Evolutionary conservation across 1,140 invertebrate species (phyloP).

Genomic region (Nomia melanderi): DNA sequence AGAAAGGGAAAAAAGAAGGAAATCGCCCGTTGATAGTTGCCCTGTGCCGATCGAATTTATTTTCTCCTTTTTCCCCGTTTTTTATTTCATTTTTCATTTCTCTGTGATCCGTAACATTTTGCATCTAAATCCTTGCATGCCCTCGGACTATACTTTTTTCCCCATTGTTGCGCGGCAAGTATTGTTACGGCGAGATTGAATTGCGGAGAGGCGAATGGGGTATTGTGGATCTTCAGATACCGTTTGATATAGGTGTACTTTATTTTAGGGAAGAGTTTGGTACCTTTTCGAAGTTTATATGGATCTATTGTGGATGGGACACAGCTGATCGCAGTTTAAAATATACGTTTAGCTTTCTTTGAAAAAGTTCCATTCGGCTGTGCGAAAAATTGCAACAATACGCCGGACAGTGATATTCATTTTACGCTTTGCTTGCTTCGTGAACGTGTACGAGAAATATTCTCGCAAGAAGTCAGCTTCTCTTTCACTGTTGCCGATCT

Average conservation of each 20-base stretch:
- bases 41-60: conserved; percentile 1
- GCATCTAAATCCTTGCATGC: not conserved
- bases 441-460: too few species aligned
- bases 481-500: too few species aligned
- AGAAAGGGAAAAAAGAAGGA: too few species aligned
- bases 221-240: not conserved
- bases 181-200: not conserved
- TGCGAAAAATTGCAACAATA: too few species aligned
- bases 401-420: too few species aligned
- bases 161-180: conserved; percentile 14
- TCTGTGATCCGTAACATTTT: conserved; percentile 1
- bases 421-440: too few species aligned
- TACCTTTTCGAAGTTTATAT: not conserved
- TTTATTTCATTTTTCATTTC: conserved; percentile 9
- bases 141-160: not conserved
- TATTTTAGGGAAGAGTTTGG: not conserved
- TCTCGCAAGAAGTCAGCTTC: too few species aligned
- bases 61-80: too few species aligned
- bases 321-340: too few species aligned
- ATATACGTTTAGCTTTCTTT: too few species aligned
- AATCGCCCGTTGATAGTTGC: conserved; percentile 5
- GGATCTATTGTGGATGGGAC: too few species aligned
- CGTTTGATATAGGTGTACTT: not conserved
- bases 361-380: too few species aligned
- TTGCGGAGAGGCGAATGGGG: not conserved